Evolutionary conservation across 2,797 vertebrate species (phyloP), one percentile per base, ranked within the genome.

Genomic region (Centroberyx gerrardi): DNA sequence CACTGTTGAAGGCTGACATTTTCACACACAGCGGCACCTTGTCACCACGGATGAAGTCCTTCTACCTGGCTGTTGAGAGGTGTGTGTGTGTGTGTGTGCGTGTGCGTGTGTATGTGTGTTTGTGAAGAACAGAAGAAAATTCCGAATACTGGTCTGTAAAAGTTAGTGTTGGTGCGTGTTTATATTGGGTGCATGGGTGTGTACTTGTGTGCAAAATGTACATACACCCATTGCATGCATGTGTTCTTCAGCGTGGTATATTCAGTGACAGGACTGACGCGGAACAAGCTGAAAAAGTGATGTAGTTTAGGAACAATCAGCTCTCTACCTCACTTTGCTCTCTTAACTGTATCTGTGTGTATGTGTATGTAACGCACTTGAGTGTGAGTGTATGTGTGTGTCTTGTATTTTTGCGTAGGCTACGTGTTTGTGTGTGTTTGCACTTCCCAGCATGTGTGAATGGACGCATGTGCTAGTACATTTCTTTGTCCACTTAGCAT

Each of bases 21-120:
- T 94, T 92, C 93, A 93, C 94, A 94, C 90, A 93, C 89, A 81
- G 90, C 92, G 88, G 90, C 93, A 94, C 93, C 94, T 95, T 94
- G 93, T 94, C 94, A 94, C 86, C 86, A 91, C 62, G 61, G 92
- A 94, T 94, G 93, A 95, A 94, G 94, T 94, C 92, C 89, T 85
- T 93, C 91, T 91, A 94, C 94, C 93, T 94, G 90, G 84, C 89
- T 93, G 82, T 69, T 90, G 88, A 90, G 81, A 63, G 53, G 56
- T 73, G 66, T 77, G 60, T 81, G 69, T 77, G 61, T 65, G 73
- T 70, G 68, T 55, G 52, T 48, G 62, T 65, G 51, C 61, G 55
- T 56, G 38, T 2, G 31, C 0, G 31, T 5, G 33, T 5, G 33
- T 5, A 48, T 48, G 31, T 4, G 31, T 5, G 33, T 5, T 4